Base-by-base conservation (phyloP, 2,113 vertebrate genomes). In the Phylloscopus whistleri region DNA sequence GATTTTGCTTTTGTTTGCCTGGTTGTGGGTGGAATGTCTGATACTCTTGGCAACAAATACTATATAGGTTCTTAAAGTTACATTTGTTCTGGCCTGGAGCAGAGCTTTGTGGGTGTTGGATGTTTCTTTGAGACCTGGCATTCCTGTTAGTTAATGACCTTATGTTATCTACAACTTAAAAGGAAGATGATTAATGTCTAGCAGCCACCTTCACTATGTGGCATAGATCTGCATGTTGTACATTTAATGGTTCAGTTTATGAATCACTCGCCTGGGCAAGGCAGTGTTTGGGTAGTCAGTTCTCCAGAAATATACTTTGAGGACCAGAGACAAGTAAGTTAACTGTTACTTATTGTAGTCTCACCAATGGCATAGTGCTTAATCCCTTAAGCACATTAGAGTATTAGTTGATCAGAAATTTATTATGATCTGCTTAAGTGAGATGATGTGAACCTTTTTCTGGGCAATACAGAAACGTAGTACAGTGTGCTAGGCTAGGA, bases 11-110 rank as follows among this genome's bases (percentile, higher is more conserved):
- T 94, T 96, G 87, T 94, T 94, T 92, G 69, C n/a, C 7, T 78
- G 41, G 17, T 89, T 94, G 96, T 92, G 95, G 93, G 94, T 89
- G 94, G 91, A 94, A 92, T 87, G 69, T 89, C 86, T 94, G 80
- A 84, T 94, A 49, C 13, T 82, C 60, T 94, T 92, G 76, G 89
- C 86, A 81, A 30, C 35, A 77, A 79, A 67, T 84, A 84, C 16
- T 73, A 3, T 31, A 63, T 49, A 39, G 44, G 37, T 84, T 94
- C 76, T 90, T 95, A 72, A 92, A 93, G 90, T 66, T 63, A 49
- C 90, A 62, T 87, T 94, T 94, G 46, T 94, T 95, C 72, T 92
- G 93, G 87, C 94, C 75, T 87, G 86, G 53, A 84, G 87, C 79
- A 92, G 68, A 87, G 64, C 20, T 84, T 1, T 43, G 58, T 83